These are phyloP conservation scores for Parochlus steinenii DNA, from an alignment of 2,888 invertebrate species.

Conservation along the genomic window DNA sequence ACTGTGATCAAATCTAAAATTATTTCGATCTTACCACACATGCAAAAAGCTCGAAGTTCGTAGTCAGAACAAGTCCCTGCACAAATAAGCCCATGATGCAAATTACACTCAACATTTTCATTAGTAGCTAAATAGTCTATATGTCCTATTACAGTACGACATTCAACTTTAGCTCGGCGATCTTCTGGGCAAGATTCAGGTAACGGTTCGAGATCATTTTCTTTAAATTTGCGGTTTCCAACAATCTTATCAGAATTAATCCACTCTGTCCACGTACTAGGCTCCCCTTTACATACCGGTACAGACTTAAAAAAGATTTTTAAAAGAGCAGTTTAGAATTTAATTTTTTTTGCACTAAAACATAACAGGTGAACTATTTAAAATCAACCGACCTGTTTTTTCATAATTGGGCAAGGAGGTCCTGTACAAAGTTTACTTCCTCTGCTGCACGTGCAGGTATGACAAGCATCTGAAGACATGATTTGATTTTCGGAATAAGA, in stretches of 20 bases:
- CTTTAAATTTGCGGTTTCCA: slow-evolving; percentile 21
- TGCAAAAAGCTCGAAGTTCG: slow-evolving; percentile 61
- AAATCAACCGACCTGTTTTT: slow-evolving; percentile 18
- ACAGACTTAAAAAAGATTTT: too few relatives aligned
- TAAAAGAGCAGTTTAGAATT: too few relatives aligned
- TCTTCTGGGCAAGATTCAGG: slow-evolving; percentile 45
- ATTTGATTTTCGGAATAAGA: slow-evolving; percentile 62
- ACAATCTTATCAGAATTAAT: slow-evolving; percentile 43
- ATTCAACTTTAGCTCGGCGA: slow-evolving; percentile 55
- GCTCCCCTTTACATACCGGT: slow-evolving; percentile 54
- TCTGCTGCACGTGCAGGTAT: slow-evolving; percentile 60
- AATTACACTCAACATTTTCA: slow-evolving; percentile 56
- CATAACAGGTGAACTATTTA: too few relatives aligned
- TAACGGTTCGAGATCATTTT: slow-evolving; percentile 38
- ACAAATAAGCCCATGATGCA: slow-evolving; percentile 57
- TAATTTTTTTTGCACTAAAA: too few relatives aligned
- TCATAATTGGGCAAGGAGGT: slow-evolving; percentile 40
- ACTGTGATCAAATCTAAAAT: too few relatives aligned
- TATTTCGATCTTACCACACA: slow-evolving; percentile 39
- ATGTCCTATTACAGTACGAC: slow-evolving; percentile 48
- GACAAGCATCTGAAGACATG: slow-evolving; percentile 58
- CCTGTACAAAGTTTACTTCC: slow-evolving; percentile 53
- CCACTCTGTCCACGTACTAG: slow-evolving; percentile 79
- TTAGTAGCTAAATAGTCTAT: slow-evolving; percentile 48
- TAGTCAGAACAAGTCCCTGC: slow-evolving; percentile 57